Percentiles rank a stretch among this genome's conserved stretches.
phyloP scores from a whole-genome alignment of 2,113 vertebrate genomes.

The Lethenteron reissneri region DNA sequence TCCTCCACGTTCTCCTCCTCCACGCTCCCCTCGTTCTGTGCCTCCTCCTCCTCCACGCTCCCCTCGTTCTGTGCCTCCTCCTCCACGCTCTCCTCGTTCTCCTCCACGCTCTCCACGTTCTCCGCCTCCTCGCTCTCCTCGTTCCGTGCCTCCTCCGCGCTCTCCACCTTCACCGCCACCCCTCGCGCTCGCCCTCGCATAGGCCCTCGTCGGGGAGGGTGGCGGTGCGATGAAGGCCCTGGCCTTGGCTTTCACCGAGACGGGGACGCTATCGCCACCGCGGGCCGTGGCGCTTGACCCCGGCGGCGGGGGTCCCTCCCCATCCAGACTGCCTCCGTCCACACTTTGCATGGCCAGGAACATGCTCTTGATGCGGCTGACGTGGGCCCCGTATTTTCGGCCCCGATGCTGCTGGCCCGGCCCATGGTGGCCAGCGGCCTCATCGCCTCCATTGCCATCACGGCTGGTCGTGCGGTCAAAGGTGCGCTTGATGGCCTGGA shows the following conservation, averaged over 20 bases:
- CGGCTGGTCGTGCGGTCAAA: slow-evolving; percentile 34
- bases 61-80: too few species aligned
- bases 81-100: too few species aligned
- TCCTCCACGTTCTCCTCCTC: too few species aligned
- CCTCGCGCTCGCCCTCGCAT: too few species aligned
- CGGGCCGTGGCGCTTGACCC: not conserved
- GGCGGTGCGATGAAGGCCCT: not conserved
- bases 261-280: not conserved
- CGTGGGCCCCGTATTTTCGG: slow-evolving; percentile 76
- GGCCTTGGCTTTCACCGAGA: not conserved
- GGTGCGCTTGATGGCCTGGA: slow-evolving; percentile 84
- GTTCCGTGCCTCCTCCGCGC: too few species aligned
- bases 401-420: slow-evolving; percentile 32
- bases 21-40: too few species aligned
- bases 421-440: not conserved
- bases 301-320: not conserved
- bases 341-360: slow-evolving; percentile 60
- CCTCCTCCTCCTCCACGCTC: too few species aligned
- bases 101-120: too few species aligned
- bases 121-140: too few species aligned
- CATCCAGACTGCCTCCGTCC: too few species aligned
- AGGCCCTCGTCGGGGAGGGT: not conserved
- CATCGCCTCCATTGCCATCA: not conserved
- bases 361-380: slow-evolving; percentile 95
- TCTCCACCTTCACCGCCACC: too few species aligned